Evolutionary conservation across 2,797 vertebrate species (phyloP).

Genomic region (Hypotaenidia okinawae): DNA sequence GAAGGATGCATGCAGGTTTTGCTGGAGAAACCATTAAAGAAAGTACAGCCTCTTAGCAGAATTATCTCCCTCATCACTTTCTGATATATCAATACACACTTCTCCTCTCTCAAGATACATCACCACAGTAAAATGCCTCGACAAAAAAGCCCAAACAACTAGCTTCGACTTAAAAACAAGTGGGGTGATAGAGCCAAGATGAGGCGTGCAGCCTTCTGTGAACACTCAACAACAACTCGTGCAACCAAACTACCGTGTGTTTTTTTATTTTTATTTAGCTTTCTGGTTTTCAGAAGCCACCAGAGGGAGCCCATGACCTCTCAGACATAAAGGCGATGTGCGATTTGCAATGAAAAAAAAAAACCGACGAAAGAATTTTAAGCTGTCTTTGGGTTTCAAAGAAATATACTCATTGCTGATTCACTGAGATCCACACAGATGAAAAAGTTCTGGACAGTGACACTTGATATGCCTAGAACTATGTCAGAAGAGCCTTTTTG

Average conservation of each 20-base stretch:
- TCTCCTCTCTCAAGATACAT: neutral
- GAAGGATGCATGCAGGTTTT: neutral
- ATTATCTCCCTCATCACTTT: neutral
- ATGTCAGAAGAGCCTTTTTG: neutral
- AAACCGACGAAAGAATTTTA: neutral
- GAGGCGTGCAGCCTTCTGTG: neutral
- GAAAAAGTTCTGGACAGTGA: neutral
- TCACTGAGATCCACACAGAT: neutral
- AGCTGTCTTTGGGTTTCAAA: neutral
- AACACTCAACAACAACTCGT: neutral
- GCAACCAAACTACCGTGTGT: neutral
- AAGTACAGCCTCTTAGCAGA: neutral
- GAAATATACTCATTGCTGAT: neutral
- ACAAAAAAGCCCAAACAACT: neutral
- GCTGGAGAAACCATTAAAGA: neutral
- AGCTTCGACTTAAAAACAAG: neutral
- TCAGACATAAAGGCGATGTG: neutral
- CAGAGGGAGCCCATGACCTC: conserved; percentile 53
- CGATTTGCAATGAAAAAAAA: neutral
- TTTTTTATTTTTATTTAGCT: neutral
- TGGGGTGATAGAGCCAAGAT: neutral
- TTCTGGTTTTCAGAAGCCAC: neutral
- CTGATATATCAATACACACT: neutral
- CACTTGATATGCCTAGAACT: neutral
- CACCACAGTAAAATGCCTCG: neutral